Conservation (phyloP, 2,113 vertebrate species). For the Dryoscopus gambensis region DNA sequence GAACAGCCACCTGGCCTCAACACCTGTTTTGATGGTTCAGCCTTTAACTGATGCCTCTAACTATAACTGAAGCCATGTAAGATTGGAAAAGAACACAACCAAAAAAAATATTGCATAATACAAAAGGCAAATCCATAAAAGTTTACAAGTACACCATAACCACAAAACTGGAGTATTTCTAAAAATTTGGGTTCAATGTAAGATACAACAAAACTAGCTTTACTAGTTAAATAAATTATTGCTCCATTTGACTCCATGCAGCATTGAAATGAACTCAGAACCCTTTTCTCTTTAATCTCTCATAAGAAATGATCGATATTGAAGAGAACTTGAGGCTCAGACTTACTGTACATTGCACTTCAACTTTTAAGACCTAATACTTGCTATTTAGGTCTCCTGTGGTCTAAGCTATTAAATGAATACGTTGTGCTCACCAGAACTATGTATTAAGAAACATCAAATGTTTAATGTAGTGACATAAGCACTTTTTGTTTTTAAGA, state of each 20-base stretch:
- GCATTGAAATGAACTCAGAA: conserved; percentile 77
- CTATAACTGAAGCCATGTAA: conserved; percentile 22
- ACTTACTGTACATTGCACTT: conserved; percentile 91
- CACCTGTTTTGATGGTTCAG: neutral
- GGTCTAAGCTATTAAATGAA: conserved; percentile 61
- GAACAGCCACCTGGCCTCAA: neutral
- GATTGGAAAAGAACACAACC: conserved; percentile 57
- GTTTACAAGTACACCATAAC: conserved; percentile 46
- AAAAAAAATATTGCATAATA: conserved; percentile 38
- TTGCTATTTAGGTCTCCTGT: conserved; percentile 70
- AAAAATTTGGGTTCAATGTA: conserved; percentile 44
- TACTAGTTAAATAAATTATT: conserved; percentile 68
- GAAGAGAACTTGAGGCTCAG: conserved; percentile 81
- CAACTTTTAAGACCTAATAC: conserved; percentile 76
- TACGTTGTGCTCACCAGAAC: conserved; percentile 73
- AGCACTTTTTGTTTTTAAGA: conserved; percentile 75
- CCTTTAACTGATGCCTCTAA: neutral
- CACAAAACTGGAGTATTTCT: conserved; percentile 68
- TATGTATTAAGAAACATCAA: conserved; percentile 74
- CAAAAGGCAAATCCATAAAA: conserved; percentile 63
- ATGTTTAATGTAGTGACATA: conserved; percentile 79
- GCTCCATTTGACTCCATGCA: conserved; percentile 78
- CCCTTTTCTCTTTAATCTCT: conserved; percentile 67
- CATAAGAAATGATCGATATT: conserved; percentile 78
- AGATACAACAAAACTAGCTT: conserved; percentile 34